These are phyloP conservation scores for Corvus cornix DNA, from an alignment of 2,113 vertebrate species.

Conservation along the genomic window DNA sequence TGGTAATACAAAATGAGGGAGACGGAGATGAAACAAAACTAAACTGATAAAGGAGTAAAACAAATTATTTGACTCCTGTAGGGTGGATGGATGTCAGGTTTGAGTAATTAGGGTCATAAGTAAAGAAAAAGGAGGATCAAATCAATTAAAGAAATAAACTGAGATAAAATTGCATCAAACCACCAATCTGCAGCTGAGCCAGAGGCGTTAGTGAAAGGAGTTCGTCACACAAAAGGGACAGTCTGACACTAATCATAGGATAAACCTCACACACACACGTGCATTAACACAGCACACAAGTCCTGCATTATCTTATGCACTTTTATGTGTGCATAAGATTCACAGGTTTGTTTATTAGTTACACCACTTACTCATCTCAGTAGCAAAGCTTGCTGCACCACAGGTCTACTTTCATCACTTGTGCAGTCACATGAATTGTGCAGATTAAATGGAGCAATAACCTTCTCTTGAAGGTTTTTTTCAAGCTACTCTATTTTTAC, in stretches of 20 bases:
- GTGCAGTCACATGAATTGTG: background rate
- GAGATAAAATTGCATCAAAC: slow-evolving; percentile 44
- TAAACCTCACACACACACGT: background rate
- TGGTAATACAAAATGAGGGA: background rate
- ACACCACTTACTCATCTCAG: background rate
- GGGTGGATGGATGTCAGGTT: slow-evolving; percentile 7
- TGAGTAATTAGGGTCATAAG: slow-evolving; percentile 4
- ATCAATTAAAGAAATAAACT: slow-evolving; percentile 50
- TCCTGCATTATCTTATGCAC: background rate
- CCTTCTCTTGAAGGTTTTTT: background rate
- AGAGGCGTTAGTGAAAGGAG: slow-evolving; percentile 12
- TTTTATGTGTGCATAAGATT: background rate
- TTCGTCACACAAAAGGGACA: slow-evolving; percentile 6
- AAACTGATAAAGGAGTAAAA: background rate
- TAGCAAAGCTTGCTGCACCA: background rate
- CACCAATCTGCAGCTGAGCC: background rate
- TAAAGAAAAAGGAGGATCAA: slow-evolving; percentile 28
- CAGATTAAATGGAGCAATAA: background rate
- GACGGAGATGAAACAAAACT: background rate
- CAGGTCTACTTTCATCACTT: background rate
- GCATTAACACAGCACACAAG: background rate
- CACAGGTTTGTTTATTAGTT: background rate
- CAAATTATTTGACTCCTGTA: slow-evolving; percentile 1
- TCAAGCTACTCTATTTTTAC: background rate
- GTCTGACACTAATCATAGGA: slow-evolving; percentile 4